Evolutionary conservation across 2,113 vertebrate genomes (phyloP).

Genomic region (Aepyceros melampus): DNA sequence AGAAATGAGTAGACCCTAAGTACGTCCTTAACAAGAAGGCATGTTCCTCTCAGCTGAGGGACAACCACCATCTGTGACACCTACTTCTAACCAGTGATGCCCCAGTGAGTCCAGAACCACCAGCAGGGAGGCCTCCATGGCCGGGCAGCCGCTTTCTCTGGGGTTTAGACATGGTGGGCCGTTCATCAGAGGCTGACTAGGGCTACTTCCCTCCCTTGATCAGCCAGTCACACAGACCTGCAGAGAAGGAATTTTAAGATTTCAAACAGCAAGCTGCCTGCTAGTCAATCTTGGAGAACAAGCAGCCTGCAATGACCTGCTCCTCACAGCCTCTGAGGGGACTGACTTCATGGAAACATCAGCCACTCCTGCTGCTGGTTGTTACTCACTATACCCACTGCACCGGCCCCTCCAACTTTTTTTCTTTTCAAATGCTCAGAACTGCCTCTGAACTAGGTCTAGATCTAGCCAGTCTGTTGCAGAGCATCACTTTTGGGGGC

Average conservation of each 20-base stretch:
- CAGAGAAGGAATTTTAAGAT: neutral
- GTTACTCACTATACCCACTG: neutral
- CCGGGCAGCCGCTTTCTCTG: conserved; percentile 33
- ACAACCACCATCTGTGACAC: conserved; percentile 43
- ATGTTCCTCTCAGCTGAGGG: neutral
- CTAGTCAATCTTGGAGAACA: neutral
- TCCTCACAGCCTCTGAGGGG: neutral
- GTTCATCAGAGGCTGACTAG: conserved; percentile 51
- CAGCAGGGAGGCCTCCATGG: conserved; percentile 20
- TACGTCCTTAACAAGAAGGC: neutral
- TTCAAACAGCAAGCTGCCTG: neutral
- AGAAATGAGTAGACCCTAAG: neutral
- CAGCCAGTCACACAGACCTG: neutral
- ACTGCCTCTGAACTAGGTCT: neutral
- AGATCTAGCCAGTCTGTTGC: neutral
- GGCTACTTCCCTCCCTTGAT: neutral
- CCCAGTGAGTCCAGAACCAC: conserved; percentile 49
- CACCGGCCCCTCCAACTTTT: rapidly evolving
- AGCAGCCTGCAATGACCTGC: neutral
- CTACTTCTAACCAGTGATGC: conserved; percentile 46
- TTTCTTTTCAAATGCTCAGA: neutral
- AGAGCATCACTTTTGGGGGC: neutral
- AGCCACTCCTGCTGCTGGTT: neutral
- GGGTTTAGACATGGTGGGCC: conserved; percentile 23
- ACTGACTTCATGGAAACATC: neutral